Evolutionary conservation across 1,140 invertebrate species (phyloP).

Genomic region (Leptoteleia sp.): DNA sequence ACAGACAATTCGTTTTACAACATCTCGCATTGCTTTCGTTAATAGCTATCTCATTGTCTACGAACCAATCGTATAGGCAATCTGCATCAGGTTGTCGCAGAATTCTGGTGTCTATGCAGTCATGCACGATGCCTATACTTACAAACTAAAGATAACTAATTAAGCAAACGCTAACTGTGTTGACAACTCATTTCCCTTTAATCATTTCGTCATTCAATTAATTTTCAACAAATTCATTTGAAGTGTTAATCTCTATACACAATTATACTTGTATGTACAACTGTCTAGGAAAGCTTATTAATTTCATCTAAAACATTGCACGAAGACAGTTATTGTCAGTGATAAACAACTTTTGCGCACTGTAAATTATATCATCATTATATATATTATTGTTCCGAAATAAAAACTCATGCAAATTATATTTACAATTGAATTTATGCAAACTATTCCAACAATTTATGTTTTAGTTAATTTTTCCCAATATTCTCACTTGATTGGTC

Average conservation of each 20-base stretch:
- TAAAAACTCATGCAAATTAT: no score
- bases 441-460: no score
- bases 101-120: conserved; percentile 51
- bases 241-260: conserved; percentile 52
- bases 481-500: no score
- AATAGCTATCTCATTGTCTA: conserved; percentile 60
- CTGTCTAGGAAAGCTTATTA: conserved; percentile 58
- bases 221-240: conserved; percentile 32
- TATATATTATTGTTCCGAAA: no score
- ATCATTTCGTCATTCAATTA: conserved; percentile 53
- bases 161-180: conserved; percentile 57
- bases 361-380: no score
- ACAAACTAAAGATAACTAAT: conserved; percentile 62
- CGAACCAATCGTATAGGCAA: conserved; percentile 60
- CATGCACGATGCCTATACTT: conserved; percentile 65
- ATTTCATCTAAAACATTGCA: conserved; percentile 58
- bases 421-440: no score
- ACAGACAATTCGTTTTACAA: conserved; percentile 58
- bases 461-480: no score
- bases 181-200: conserved; percentile 39
- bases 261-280: conserved; percentile 59
- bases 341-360: conserved; percentile 39
- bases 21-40: conserved; percentile 56
- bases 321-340: conserved; percentile 61
- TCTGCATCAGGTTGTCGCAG: conserved; percentile 53